Evolutionary conservation across 2,888 invertebrate species (phyloP).

Genomic region (Nomada flava): DNA sequence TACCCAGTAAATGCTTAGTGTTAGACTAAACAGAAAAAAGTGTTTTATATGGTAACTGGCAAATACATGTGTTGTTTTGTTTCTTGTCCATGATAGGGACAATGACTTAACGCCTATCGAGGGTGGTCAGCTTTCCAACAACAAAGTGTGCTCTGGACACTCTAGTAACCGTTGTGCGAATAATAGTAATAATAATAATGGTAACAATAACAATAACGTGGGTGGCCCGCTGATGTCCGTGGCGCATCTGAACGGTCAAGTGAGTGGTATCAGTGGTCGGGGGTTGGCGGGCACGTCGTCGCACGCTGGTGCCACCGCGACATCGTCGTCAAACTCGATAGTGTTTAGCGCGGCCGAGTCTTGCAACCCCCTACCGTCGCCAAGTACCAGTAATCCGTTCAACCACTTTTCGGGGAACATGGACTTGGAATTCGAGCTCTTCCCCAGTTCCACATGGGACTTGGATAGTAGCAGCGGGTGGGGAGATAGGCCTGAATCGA

Average conservation of each 20-base stretch:
- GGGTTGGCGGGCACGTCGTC: conserved; percentile 72
- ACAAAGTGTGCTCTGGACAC: conserved; percentile 83
- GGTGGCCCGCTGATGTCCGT: conserved; percentile 91
- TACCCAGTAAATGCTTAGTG: conserved; percentile 31
- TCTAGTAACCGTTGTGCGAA: conserved; percentile 82
- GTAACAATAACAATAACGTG: conserved; percentile 85
- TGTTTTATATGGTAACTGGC: conserved; percentile 51
- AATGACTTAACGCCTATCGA: conserved; percentile 83
- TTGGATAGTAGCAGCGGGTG: conserved; percentile 81
- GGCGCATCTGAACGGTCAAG: conserved; percentile 89
- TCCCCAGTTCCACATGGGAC: conserved; percentile 88
- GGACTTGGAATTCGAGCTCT: conserved; percentile 90
- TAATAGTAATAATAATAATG: conserved; percentile 82
- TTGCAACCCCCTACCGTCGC: conserved; percentile 82
- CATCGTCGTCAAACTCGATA: conserved; percentile 77
- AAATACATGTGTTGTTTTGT: conserved; percentile 73
- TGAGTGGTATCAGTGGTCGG: conserved; percentile 79
- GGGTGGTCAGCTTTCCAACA: conserved; percentile 84
- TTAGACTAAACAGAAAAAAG: conserved; percentile 51
- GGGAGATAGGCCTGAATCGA: conserved; percentile 86
- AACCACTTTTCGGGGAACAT: conserved; percentile 80
- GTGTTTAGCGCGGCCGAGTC: conserved; percentile 77
- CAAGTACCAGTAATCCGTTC: conserved; percentile 77
- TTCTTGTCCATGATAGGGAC: conserved; percentile 81
- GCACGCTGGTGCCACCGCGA: conserved; percentile 70